Base-by-base conservation (phyloP, 1,140 invertebrate species). In the Hydropsyche tenuis region DNA sequence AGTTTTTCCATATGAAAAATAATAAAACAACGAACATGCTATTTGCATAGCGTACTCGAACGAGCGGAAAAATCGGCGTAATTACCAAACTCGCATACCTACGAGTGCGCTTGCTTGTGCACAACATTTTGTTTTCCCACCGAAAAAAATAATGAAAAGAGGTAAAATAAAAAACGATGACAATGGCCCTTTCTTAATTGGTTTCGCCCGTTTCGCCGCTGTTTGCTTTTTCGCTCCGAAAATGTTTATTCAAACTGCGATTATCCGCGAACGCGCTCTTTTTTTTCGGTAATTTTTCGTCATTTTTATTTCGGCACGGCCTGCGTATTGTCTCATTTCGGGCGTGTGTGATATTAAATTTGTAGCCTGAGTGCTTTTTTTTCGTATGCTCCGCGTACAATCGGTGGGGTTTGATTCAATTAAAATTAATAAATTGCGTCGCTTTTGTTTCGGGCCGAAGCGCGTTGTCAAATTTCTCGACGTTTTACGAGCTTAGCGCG, bases 81-180 rank as follows among this genome's bases (percentile, higher is more conserved):
- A 66, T 66, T 66, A 66, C 42, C 37, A 20, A 45, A 62, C 22
- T 4, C 9, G 3, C 30, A 37, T 9, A 37, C 30, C n/a, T n/a
- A n/a, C n/a, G n/a, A n/a, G n/a, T n/a, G n/a, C n/a, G n/a, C n/a
- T n/a, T n/a, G n/a, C n/a, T n/a, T n/a, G n/a, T n/a, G 9, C 30
- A 3, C 30, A 37, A 37, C 9, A 37, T 37, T 37, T 37, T 37
- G 30, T 37, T 37, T 37, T 4, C 3, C 30, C 30, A 9, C 9
- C 3, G 9, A 37, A 37, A 37, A 37, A 4, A 37, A 37, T 37
- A 9, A 37, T 4, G 9, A 37, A 9, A 37, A 9, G 22, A 43
- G 63, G 63, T 43, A 27, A 37, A 66, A 66, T 66, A 66, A 66
- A 66, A 66, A 66, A 66, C 63, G 63, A 66, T 66, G 63, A 66